Base-by-base conservation (phyloP, 2,797 vertebrate genomes). In the Sebastes miniatus region DNA sequence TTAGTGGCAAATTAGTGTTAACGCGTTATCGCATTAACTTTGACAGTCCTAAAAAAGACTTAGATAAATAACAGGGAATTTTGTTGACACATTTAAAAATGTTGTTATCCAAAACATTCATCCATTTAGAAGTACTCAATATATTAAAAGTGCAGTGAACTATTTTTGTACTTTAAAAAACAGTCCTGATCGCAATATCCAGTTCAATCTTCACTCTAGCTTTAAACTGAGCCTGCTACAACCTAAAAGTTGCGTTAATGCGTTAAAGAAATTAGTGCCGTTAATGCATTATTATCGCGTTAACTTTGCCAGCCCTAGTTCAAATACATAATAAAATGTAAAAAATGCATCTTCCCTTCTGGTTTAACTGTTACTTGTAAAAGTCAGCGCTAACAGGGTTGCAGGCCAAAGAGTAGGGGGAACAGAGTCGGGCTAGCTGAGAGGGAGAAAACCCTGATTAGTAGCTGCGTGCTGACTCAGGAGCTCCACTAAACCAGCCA, bases 381-480 rank as follows among this genome's bases (percentile, higher is more conserved):
- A 25, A 83, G 77, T 31, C 3, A 14, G 61, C 71, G 79, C 76
- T 18, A 36, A 11, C 59, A 64, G 25, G 76, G 76, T 69, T 50
- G 73, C 22, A 5, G 73, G 72, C 22, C 31, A 22, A 36, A 34
- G 52, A 57, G 36, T 24, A 13, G 56, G 75, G 68, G 70, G 25
- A n/a, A 2, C 22, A 11, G 20, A 64, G 85, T 76, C 36, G 12
- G 77, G 80, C 62, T 36, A 59, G 77, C 81, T 69, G 80, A 85
- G 86, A 72, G 72, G 62, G 77, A 90, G 86, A 87, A 82, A 83
- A 87, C 86, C 56, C 83, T 90, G 91, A 93, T 93, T 89, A 92
- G 87, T 81, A 84, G 91, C 89, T 89, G 84, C 73, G 39, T 73
- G 89, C 89, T 91, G 91, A 93, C 83, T 93, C 91, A 93, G 89